phyloP scores from a whole-genome alignment of 2,113 vertebrate genomes.

The Cephalopholis sonnerati region DNA sequence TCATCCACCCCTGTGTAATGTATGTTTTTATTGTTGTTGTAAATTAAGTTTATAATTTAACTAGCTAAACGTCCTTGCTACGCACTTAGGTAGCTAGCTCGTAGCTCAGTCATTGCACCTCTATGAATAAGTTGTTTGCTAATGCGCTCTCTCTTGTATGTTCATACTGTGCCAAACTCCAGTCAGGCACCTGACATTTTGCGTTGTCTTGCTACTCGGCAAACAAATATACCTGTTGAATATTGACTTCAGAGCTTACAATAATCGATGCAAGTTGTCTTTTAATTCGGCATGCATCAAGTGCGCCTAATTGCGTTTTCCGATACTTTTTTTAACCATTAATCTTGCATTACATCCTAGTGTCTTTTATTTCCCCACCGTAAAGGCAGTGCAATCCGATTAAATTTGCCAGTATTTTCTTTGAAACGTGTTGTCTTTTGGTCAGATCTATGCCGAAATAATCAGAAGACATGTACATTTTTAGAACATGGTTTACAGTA shows the following conservation, averaged over 20 bases:
- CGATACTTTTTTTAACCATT: neutral
- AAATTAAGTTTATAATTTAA: fast-evolving
- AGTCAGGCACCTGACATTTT: neutral
- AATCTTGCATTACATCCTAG: neutral
- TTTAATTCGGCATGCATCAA: neutral
- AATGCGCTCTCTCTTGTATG: neutral
- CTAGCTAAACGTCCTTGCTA: neutral
- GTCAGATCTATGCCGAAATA: neutral
- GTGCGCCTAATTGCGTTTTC: neutral
- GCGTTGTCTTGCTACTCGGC: neutral
- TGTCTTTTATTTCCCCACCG: neutral
- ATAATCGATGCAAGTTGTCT: neutral
- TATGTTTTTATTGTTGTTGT: constrained; percentile 22
- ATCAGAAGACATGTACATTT: neutral
- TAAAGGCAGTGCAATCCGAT: neutral
- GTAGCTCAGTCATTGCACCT: neutral
- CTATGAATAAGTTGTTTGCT: neutral
- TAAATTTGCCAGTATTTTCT: neutral
- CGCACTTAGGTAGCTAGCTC: no score
- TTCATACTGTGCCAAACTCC: neutral
- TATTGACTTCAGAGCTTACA: neutral
- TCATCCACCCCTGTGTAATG: neutral
- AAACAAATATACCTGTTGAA: neutral
- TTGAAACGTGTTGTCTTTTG: neutral
- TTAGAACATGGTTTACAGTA: neutral